Percentiles rank a stretch among this genome's conserved stretches.
Conservation (phyloP, 2,888 invertebrate species). For the Catocala fraxini region DNA sequence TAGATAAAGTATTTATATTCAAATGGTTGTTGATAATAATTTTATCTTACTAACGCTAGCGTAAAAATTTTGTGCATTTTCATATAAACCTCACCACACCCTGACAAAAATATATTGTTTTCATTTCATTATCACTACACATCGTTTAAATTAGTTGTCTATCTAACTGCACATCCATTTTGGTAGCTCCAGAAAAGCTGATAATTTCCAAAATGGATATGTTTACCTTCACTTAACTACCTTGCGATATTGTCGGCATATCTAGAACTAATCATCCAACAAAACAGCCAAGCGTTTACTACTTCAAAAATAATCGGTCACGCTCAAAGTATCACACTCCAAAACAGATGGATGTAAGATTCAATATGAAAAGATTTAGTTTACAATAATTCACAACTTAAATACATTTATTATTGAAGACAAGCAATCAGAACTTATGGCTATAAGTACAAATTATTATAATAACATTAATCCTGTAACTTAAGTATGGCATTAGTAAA, state of each 20-base stretch:
- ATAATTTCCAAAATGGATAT: constrained; percentile 49
- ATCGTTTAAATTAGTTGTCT: constrained; percentile 76
- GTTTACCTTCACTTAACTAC: constrained; percentile 55
- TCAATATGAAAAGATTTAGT: constrained; percentile 20
- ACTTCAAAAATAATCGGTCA: constrained; percentile 40
- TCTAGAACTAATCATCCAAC: constrained; percentile 65
- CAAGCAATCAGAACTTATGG: constrained; percentile 17
- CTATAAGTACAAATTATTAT: too few relatives aligned
- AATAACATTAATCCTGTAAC: too few relatives aligned
- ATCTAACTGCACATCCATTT: constrained; percentile 67
- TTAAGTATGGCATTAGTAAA: too few relatives aligned
- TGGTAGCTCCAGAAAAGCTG: constrained; percentile 53
- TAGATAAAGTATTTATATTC: constrained; percentile 9
- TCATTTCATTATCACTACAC: constrained; percentile 63
- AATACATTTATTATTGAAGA: constrained; percentile 28
- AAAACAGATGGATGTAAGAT: constrained; percentile 26
- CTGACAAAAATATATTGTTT: constrained; percentile 81
- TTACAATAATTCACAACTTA: constrained; percentile 19
- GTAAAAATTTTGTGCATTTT: constrained; percentile 70
- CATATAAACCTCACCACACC: constrained; percentile 61
- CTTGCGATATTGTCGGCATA: constrained; percentile 82
- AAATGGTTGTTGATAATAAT: constrained; percentile 41
- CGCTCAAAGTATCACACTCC: constrained; percentile 52
- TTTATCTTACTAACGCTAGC: constrained; percentile 64
- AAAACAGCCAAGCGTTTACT: constrained; percentile 46